Percentiles rank a stretch among this genome's conserved stretches.
Evolutionary conservation across 92 coral and sea anemone genomes (phyloP).

Genomic region (Heteractis magnifica): DNA sequence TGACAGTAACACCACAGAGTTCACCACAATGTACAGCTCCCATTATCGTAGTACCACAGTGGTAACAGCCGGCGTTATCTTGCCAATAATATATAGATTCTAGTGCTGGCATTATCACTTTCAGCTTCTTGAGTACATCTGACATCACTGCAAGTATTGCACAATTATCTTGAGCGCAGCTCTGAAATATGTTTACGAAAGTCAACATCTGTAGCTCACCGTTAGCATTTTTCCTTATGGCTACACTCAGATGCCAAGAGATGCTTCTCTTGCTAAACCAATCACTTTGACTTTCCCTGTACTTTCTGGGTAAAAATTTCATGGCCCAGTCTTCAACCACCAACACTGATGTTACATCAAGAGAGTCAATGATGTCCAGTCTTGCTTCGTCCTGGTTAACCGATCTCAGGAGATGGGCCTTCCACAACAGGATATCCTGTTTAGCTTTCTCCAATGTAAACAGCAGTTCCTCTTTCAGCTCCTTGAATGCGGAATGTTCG

Average conservation of each 20-base stretch:
- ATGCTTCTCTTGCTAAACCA: slow-evolving; percentile 34
- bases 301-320: not conserved
- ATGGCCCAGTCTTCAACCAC: not conserved
- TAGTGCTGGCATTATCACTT: slow-evolving; percentile 22
- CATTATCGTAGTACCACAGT: not conserved
- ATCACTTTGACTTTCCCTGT: slow-evolving; percentile 23
- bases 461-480: slow-evolving; percentile 13
- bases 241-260: not conserved
- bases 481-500: too few species aligned
- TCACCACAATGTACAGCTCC: slow-evolving; percentile 9
- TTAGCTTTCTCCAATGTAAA: slow-evolving; percentile 28
- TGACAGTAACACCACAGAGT: slow-evolving; percentile 6
- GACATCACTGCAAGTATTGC: not conserved
- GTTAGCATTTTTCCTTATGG: slow-evolving; percentile 20
- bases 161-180: slow-evolving; percentile 24
- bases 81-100: slow-evolving; percentile 12
- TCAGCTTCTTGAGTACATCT: slow-evolving; percentile 4
- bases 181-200: slow-evolving; percentile 25
- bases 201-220: slow-evolving; percentile 22
- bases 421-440: slow-evolving; percentile 31
- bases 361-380: slow-evolving; percentile 23
- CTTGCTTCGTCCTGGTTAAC: slow-evolving; percentile 8
- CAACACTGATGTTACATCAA: slow-evolving; percentile 16
- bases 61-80: not conserved
- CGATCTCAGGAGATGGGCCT: slow-evolving; percentile 34